phyloP scores from a whole-genome alignment of 1,140 invertebrate species.

The Varroa destructor region DNA sequence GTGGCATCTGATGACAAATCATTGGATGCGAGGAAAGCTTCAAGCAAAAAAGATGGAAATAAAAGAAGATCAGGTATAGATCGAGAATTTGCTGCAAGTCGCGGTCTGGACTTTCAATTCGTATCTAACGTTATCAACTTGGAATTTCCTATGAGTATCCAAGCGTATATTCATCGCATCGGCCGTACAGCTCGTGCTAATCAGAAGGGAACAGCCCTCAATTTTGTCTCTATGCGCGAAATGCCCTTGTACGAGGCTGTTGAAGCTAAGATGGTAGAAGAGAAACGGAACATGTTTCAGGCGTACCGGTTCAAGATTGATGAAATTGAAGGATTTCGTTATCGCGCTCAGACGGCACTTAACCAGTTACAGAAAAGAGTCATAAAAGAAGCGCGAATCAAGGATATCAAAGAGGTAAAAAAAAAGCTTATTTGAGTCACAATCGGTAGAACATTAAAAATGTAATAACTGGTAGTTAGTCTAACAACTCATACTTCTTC shows the following conservation, averaged over 20 bases:
- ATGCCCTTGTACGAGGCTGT: conserved; percentile 52
- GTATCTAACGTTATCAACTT: conserved; percentile 97
- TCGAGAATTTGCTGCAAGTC: conserved; percentile 80
- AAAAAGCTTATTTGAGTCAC: no score
- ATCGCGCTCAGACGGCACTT: conserved; percentile 51
- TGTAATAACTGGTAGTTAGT: conserved; percentile 69
- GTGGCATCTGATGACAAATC: conserved; percentile 89
- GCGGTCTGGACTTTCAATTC: conserved; percentile 94
- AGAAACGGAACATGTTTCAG: conserved; percentile 46
- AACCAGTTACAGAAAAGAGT: conserved; percentile 42
- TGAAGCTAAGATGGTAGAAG: conserved; percentile 33
- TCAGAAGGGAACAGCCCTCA: conserved; percentile 81
- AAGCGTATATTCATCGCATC: conserved; percentile 82
- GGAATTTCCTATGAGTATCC: conserved; percentile 77
- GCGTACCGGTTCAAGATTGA: conserved; percentile 86
- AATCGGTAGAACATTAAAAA: conserved; percentile 56
- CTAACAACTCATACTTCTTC: neutral
- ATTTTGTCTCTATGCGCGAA: conserved; percentile 76
- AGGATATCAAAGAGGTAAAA: conserved; percentile 80
- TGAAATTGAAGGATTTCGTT: conserved; percentile 87
- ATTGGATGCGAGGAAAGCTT: conserved; percentile 48
- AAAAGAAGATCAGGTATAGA: conserved; percentile 52
- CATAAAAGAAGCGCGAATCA: conserved; percentile 76
- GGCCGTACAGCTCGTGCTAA: conserved; percentile 53
- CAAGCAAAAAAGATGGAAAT: conserved; percentile 28